These are phyloP conservation scores for Pogona vitticeps DNA, from an alignment of 2,113 vertebrate genomes.

Conservation along the genomic window DNA sequence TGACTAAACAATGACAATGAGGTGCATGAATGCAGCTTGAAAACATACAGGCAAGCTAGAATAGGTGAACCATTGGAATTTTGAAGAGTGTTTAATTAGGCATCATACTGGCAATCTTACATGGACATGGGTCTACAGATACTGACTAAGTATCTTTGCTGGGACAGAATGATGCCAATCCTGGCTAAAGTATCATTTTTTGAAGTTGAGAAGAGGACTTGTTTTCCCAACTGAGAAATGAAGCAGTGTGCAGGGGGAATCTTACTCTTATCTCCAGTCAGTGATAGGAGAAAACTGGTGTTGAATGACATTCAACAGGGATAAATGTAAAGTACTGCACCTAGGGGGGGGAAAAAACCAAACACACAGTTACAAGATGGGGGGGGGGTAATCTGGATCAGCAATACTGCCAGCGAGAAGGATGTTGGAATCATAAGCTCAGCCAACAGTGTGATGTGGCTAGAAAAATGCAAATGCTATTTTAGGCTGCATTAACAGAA, in stretches of 20 bases:
- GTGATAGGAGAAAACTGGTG: not conserved
- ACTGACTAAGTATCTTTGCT: not conserved
- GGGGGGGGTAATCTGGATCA: too few relatives aligned
- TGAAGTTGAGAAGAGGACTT: not conserved
- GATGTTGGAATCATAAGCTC: too few relatives aligned
- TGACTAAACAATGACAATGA: too few relatives aligned
- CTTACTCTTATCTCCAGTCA: not conserved
- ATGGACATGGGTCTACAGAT: constrained; percentile 15
- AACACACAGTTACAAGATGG: too few relatives aligned
- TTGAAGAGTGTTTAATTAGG: constrained; percentile 23
- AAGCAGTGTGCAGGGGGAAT: not conserved
- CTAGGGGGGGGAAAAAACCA: too few relatives aligned
- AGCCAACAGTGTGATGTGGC: too few relatives aligned
- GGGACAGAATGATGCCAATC: not conserved
- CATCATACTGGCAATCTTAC: not conserved
- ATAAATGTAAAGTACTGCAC: too few relatives aligned
- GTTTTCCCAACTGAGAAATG: not conserved
- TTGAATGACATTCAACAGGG: too few relatives aligned
- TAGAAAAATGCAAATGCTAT: too few relatives aligned
- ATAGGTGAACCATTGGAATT: constrained; percentile 2
- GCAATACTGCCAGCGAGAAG: too few relatives aligned
- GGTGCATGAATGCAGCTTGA: constrained; percentile 58
- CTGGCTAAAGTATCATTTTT: not conserved
- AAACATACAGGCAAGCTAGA: constrained; percentile 35
- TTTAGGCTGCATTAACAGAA: too few relatives aligned